These are phyloP conservation scores for Arvicanthis niloticus DNA, from an alignment of 2,113 vertebrate species.

Conservation along the genomic window DNA sequence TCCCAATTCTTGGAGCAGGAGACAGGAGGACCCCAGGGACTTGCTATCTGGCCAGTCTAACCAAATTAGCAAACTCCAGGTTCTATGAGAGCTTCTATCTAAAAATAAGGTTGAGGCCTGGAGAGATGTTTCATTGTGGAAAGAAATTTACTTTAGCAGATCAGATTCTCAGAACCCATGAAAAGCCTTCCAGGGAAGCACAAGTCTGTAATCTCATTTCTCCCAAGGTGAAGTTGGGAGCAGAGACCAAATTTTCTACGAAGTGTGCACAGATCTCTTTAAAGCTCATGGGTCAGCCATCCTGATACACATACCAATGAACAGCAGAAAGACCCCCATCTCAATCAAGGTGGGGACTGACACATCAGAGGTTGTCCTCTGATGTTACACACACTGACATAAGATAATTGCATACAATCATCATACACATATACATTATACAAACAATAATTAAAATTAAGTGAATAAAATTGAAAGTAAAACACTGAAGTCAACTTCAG, in stretches of 20 bases:
- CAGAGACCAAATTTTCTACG: background rate
- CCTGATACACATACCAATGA: background rate
- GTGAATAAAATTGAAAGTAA: background rate
- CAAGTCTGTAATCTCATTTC: background rate
- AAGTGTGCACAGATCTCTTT: background rate
- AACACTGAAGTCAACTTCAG: background rate
- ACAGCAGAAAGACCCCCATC: background rate
- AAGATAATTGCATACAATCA: background rate
- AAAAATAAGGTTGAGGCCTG: background rate
- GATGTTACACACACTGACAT: no score
- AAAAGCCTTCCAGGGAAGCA: background rate
- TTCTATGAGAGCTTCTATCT: background rate
- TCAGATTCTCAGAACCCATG: background rate
- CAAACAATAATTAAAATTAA: background rate
- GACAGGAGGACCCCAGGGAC: background rate
- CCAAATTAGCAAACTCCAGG: background rate
- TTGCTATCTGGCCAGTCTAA: background rate
- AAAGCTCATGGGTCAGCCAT: background rate
- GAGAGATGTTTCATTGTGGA: background rate
- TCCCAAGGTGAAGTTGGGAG: background rate
- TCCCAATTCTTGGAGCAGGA: background rate
- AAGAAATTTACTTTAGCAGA: background rate
- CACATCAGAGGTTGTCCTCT: background rate
- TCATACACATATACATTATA: background rate
- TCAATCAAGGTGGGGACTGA: background rate